Evolutionary conservation across 2,113 vertebrate species (phyloP).

Genomic region (Onychostoma macrolepis): DNA sequence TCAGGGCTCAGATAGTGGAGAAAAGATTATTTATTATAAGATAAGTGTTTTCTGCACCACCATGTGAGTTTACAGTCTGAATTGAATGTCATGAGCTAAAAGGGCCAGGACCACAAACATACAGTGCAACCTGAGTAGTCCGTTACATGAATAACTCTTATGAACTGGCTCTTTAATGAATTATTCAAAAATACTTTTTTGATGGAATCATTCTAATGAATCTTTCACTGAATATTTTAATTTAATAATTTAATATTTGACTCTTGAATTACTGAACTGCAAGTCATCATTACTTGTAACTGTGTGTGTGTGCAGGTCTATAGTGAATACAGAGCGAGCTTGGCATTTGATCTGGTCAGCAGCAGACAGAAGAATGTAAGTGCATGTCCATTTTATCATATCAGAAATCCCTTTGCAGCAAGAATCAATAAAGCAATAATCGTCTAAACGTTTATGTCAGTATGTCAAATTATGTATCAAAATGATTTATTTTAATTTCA

Average conservation of each 20-base stretch:
- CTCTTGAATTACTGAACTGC: background rate
- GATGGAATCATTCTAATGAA: background rate
- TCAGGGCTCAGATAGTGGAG: background rate
- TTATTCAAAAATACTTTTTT: background rate
- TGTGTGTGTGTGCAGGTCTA: slow-evolving; percentile 83
- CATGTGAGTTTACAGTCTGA: background rate
- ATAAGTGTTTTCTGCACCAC: background rate
- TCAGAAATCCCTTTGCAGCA: background rate
- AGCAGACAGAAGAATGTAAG: slow-evolving; percentile 99
- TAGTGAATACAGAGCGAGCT: slow-evolving; percentile 96
- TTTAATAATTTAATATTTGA: background rate
- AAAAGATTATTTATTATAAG: background rate
- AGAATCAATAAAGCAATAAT: background rate
- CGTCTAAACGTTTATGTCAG: background rate
- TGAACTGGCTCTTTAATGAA: background rate
- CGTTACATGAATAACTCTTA: background rate
- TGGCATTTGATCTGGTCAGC: slow-evolving; percentile 98
- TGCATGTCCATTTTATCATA: slow-evolving; percentile 6
- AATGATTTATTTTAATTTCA: background rate
- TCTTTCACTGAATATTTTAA: background rate
- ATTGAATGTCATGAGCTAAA: background rate
- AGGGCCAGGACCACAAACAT: background rate
- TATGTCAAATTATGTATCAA: background rate
- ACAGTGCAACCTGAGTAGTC: background rate
- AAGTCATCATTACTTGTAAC: background rate